These are phyloP conservation scores for Erythrolamprus reginae DNA, from an alignment of 2,113 vertebrate genomes.

Conservation along the genomic window DNA sequence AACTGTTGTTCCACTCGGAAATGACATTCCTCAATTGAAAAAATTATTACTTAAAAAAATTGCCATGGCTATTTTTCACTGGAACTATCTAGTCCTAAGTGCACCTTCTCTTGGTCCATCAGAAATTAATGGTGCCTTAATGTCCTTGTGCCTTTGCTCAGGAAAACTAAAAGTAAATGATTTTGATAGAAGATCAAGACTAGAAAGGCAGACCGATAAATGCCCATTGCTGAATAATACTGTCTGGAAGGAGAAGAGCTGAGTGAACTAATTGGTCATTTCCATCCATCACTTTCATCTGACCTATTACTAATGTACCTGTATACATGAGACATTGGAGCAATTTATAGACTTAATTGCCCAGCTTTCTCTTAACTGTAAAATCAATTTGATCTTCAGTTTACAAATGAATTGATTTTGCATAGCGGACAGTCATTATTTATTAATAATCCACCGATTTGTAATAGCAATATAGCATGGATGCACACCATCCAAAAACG, in stretches of 20 bases:
- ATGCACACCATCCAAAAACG: background rate
- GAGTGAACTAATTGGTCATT: background rate
- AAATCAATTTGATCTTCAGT: slow-evolving; percentile 55
- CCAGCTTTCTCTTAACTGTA: slow-evolving; percentile 26
- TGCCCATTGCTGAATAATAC: background rate
- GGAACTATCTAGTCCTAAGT: background rate
- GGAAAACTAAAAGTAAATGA: background rate
- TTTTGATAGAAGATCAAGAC: background rate
- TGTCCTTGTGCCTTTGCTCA: background rate
- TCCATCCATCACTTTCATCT: slow-evolving; percentile 13
- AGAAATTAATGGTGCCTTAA: background rate
- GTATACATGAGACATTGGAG: slow-evolving; percentile 31
- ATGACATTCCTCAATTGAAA: background rate
- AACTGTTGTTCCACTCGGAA: background rate
- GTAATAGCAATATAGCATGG: slow-evolving; percentile 24
- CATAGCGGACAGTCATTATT: slow-evolving; percentile 36
- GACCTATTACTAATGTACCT: slow-evolving; percentile 9
- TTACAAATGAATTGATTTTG: slow-evolving; percentile 53
- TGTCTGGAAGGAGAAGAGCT: background rate
- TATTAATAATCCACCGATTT: slow-evolving; percentile 28
- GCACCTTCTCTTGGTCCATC: background rate
- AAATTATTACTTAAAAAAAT: background rate
- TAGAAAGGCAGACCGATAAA: background rate
- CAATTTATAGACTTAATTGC: slow-evolving; percentile 46
- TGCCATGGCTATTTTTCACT: background rate